Conservation (phyloP, 2,797 vertebrate genomes). For the Phoeniculus purpureus region DNA sequence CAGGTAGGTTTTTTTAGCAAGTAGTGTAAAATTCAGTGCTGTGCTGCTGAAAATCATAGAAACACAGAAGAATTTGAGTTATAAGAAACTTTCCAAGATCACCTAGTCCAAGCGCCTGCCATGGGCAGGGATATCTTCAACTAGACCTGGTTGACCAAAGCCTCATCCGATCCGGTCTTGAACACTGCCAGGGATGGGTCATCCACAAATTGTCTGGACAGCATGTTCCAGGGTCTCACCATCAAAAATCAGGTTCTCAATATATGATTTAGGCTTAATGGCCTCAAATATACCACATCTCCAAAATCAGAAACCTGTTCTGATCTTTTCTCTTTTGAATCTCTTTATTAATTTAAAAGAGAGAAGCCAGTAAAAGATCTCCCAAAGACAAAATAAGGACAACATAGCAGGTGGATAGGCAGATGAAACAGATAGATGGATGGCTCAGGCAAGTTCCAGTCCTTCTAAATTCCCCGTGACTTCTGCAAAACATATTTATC, state of each 20-base stretch:
- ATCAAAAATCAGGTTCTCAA: not conserved
- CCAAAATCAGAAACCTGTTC: not conserved
- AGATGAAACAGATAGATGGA: not conserved
- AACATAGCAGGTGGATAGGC: not conserved
- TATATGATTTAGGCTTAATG: not conserved
- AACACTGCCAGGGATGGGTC: not conserved
- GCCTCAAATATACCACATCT: not conserved
- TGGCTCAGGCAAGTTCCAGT: not conserved
- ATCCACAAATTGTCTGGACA: not conserved
- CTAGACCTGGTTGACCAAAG: not conserved
- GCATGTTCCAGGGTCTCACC: not conserved
- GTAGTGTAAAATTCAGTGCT: not conserved
- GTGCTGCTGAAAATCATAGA: not conserved
- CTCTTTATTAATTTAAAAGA: not conserved
- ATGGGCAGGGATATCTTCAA: not conserved
- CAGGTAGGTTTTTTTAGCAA: not conserved
- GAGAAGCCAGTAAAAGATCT: not conserved
- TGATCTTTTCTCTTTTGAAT: not conserved
- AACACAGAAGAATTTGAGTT: not conserved
- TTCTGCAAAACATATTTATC: not conserved
- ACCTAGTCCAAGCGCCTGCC: too few species aligned
- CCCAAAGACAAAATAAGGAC: not conserved
- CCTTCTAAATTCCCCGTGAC: not conserved
- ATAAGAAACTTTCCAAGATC: not conserved
- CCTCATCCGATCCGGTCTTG: not conserved